Conservation (phyloP, 2,113 vertebrate species). For the Chlamydotis undulata region DNA sequence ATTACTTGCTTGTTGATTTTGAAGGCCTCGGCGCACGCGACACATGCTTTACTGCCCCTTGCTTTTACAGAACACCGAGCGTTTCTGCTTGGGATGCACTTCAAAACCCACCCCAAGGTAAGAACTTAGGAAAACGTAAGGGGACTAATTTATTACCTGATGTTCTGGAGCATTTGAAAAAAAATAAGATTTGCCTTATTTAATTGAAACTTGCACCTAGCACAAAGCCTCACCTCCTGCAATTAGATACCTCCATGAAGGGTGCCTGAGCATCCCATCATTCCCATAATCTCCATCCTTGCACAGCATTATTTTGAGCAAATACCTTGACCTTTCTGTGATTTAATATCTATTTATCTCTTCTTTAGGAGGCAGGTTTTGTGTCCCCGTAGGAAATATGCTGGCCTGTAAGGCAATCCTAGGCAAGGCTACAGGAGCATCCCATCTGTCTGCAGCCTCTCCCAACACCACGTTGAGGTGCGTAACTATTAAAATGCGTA, state of each 20-base stretch:
- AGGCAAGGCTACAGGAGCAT: not conserved
- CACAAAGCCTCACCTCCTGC: not conserved
- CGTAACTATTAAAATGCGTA: not conserved
- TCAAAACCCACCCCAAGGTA: not conserved
- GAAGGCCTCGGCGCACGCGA: not conserved
- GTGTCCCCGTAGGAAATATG: not conserved
- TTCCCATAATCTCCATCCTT: rapidly evolving
- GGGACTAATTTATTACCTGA: not conserved
- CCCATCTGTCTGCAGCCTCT: not conserved
- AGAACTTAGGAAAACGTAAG: not conserved
- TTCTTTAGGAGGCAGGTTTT: not conserved
- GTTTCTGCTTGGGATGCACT: not conserved
- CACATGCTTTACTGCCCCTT: not conserved
- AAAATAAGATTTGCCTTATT: not conserved
- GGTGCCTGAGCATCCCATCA: rapidly evolving
- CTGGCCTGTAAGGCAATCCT: not conserved
- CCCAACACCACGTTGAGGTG: not conserved
- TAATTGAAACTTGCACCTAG: not conserved
- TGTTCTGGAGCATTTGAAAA: not conserved
- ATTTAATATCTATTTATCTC: not conserved
- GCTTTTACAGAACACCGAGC: not conserved
- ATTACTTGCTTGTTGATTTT: not conserved
- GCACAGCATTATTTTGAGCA: not conserved
- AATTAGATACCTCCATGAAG: not conserved
- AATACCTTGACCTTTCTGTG: not conserved